These are phyloP conservation scores for Cephus rjabovi DNA, from an alignment of 2,888 invertebrate species.

Conservation along the genomic window DNA sequence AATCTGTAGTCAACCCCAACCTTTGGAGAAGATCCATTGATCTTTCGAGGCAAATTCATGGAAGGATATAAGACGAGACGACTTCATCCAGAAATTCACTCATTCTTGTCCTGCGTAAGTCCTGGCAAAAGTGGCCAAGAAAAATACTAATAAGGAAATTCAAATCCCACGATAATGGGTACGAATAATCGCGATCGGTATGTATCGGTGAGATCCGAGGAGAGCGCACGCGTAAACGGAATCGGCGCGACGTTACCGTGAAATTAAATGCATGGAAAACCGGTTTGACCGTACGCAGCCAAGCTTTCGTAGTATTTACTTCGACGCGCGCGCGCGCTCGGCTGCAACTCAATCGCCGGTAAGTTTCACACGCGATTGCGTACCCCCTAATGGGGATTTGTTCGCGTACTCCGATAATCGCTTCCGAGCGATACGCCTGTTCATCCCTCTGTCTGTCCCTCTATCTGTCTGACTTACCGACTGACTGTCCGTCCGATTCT, in stretches of 20 bases:
- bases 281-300: slow-evolving; percentile 44
- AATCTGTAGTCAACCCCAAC: not conserved
- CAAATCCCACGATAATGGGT: not conserved
- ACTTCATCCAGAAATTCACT: not conserved
- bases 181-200: not conserved
- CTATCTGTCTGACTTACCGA: no score
- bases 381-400: slow-evolving; percentile 1
- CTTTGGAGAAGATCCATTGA: not conserved
- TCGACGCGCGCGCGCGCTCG: not conserved
- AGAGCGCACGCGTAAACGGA: slow-evolving; percentile 61
- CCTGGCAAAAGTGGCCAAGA: not conserved
- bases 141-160: not conserved
- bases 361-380: slow-evolving; percentile 26
- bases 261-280: slow-evolving; percentile 64
- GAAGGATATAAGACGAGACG: not conserved
- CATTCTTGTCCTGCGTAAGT: not conserved
- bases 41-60: not conserved
- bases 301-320: slow-evolving; percentile 4
- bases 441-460: not conserved
- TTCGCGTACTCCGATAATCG: not conserved
- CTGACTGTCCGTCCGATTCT: not conserved
- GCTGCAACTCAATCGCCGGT: slow-evolving; percentile 44
- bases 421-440: not conserved
- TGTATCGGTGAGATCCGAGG: not conserved
- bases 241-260: slow-evolving; percentile 63